Conservation (phyloP, 2,888 invertebrate genomes). For the Chouioia cunea region DNA sequence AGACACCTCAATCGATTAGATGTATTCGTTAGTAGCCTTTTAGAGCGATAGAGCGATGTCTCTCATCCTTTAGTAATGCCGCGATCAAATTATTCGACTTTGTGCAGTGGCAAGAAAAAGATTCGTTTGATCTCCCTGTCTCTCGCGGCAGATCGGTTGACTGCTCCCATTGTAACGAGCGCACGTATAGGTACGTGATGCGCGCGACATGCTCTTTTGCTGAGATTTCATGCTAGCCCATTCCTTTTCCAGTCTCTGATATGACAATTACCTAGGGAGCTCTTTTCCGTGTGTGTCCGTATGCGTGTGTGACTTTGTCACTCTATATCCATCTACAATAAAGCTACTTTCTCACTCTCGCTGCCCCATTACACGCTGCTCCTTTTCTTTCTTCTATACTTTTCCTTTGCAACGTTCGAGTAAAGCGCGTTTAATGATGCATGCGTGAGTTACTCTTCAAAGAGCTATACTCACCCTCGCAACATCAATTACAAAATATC, state of each 20-base stretch:
- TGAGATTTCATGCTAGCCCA: conserved; percentile 7
- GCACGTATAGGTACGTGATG: no score
- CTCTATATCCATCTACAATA: not conserved
- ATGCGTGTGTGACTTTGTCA: no score
- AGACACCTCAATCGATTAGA: no score
- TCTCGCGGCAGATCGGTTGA: conserved; percentile 62
- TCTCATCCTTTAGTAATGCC: no score
- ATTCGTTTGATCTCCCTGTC: conserved; percentile 68
- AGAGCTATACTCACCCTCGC: conserved; percentile 1
- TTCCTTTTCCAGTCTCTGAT: conserved; percentile 20
- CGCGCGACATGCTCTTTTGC: no score
- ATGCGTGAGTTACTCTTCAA: conserved; percentile 7
- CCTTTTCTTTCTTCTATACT: not conserved
- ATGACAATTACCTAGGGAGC: conserved; percentile 39
- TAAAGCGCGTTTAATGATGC: conserved; percentile 17
- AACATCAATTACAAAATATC: conserved; percentile 26
- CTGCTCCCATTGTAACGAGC: conserved; percentile 63
- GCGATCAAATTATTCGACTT: no score
- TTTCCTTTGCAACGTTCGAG: no score
- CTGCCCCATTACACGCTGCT: not conserved
- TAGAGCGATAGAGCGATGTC: no score
- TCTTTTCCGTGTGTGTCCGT: no score
- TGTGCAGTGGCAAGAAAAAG: not conserved
- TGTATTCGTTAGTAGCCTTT: no score
- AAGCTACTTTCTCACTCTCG: not conserved